A percentile compares a stretch with the other conserved stretches of the same genome.
Conservation (phyloP, 2,113 vertebrate species). For the Puntigrus tetrazona region DNA sequence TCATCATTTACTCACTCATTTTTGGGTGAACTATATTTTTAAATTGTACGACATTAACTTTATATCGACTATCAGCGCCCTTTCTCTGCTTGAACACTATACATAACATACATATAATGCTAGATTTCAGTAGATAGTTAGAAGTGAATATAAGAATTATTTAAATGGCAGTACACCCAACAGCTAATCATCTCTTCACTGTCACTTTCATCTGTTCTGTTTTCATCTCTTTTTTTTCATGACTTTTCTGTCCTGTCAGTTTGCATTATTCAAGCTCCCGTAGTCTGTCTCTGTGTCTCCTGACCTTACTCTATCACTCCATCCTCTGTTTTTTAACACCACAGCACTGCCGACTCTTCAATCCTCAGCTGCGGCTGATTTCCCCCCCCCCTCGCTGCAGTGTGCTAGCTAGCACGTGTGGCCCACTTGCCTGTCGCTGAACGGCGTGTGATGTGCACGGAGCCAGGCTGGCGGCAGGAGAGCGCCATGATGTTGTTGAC, state of each 20-base stretch:
- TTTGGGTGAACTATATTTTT: not conserved
- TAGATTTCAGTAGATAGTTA: not conserved
- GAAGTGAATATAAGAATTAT: not conserved
- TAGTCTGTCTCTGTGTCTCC: slow-evolving; percentile 2
- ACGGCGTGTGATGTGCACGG: slow-evolving; percentile 24
- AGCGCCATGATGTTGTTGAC: slow-evolving; percentile 56
- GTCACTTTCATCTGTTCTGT: not conserved
- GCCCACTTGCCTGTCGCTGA: not conserved
- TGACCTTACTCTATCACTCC: slow-evolving; percentile 13
- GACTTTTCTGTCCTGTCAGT: not conserved
- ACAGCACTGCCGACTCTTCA: not conserved
- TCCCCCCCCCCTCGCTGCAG: not conserved
- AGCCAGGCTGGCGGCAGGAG: slow-evolving; percentile 58
- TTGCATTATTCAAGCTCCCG: not conserved
- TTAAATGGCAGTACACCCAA: not conserved
- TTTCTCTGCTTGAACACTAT: not conserved
- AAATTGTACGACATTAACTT: not conserved
- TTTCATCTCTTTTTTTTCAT: not conserved
- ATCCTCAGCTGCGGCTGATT: not conserved
- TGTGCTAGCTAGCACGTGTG: not conserved
- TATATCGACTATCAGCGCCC: not conserved
- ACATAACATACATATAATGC: not conserved
- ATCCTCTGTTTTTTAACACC: not conserved
- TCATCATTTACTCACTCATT: not conserved
- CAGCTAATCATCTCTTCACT: not conserved